Evolutionary conservation across 2,888 invertebrate genomes (phyloP), one percentile per base, ranked within the genome.

Genomic region (Harpagoxenus sublaevis): DNA sequence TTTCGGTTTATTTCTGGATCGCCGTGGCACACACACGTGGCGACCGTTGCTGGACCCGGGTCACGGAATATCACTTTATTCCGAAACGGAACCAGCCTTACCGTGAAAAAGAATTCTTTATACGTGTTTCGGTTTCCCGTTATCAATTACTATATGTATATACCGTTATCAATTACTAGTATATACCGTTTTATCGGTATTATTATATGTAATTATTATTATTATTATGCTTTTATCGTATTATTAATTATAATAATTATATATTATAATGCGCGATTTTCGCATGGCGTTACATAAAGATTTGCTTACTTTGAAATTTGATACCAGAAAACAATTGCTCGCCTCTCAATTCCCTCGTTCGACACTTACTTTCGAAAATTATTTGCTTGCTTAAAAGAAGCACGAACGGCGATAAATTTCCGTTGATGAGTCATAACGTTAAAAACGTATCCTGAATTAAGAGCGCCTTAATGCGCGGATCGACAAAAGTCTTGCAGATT

Each of bases 1-100:
- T 88, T 71, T 57, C 83, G 55, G 84, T 88, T 89, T 93, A 93
- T 93, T 93, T 91, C 88, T 91, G 91, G 91, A 91, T 71, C 55
- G 31, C 51, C 82, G 23, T 51, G 66, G 57, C 73, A 53, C 28
- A 78, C 73, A 53, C 28, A 78, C 55, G 42, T 66, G 79, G 53
- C 31, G 35, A 74, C 74, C 78, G 68, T 84, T 82, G 77, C 90
- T 93, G 91, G 89, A 92, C 71, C 83, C 87, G 75, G 84, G 88
- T 92, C 90, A 90, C 79, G 90, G 85, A 79, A 86, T 84, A 85
- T 85, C 88, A 83, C 86, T 90, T 87, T 87, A 84, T 63, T 57
- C 12, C 45, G 18, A 31, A 77, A 77, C 3, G 12, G 10, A 28
- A 23, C 31, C 28, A n/a, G 35, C 23, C 18, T 18, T 70, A 60